These are phyloP conservation scores for Alosa sapidissima DNA, from an alignment of 2,797 vertebrate species.

Conservation along the genomic window DNA sequence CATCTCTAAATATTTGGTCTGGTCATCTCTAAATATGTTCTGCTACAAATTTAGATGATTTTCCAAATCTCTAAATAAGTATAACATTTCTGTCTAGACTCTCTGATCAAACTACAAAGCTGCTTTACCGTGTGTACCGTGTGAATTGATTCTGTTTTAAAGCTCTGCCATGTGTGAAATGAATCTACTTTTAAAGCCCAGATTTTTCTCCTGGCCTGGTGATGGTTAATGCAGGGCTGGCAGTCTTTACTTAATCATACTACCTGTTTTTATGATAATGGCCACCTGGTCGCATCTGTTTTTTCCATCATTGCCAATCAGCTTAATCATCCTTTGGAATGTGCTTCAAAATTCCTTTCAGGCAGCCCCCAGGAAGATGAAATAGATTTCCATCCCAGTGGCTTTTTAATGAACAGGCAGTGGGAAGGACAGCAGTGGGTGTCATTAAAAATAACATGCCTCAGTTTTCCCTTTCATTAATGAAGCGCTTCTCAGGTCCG, in stretches of 20 bases:
- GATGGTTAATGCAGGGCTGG: not conserved
- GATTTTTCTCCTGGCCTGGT: not conserved
- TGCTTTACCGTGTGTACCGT: not conserved
- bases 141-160: not conserved
- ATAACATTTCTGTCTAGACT: not conserved
- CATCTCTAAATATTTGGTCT: not conserved
- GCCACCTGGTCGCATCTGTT: not conserved
- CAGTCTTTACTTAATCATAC: not conserved
- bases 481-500: not conserved
- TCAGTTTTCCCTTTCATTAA: conserved; percentile 41
- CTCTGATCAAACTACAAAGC: not conserved
- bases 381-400: conserved; percentile 34
- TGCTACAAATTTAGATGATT: too few relatives aligned
- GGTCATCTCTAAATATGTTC: not conserved
- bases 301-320: conserved; percentile 34
- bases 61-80: not conserved
- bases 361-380: conserved; percentile 33
- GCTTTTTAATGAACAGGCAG: conserved; percentile 30
- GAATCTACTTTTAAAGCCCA: not conserved
- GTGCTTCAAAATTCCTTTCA: conserved; percentile 38
- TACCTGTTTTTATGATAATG: not conserved
- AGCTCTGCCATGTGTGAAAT: not conserved
- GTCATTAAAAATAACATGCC: conserved; percentile 27
- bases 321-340: conserved; percentile 36
- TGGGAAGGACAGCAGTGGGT: conserved; percentile 4